phyloP scores from a whole-genome alignment of 1,140 invertebrate genomes.

The Ceratina japonica region DNA sequence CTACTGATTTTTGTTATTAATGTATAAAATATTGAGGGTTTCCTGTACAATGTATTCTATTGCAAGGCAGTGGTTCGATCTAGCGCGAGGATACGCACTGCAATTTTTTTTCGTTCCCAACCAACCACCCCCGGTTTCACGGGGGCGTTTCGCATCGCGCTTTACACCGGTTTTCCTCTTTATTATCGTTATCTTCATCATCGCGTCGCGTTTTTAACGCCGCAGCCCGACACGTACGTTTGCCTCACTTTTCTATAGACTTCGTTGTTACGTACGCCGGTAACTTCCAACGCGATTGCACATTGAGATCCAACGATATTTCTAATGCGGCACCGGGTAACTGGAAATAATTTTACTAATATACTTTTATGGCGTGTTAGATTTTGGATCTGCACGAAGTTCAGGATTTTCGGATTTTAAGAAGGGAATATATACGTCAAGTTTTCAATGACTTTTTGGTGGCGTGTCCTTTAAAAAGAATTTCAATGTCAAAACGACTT shows the following conservation, averaged over 20 bases:
- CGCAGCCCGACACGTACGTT: slow-evolving; percentile 36
- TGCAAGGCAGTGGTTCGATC: not conserved
- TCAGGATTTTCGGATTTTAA: too few relatives aligned
- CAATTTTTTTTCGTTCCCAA: not conserved
- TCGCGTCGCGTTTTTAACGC: slow-evolving; percentile 44
- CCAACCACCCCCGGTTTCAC: not conserved
- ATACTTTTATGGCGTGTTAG: too few relatives aligned
- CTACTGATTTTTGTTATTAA: too few relatives aligned
- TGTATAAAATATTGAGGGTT: not conserved
- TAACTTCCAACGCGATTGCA: slow-evolving; percentile 32
- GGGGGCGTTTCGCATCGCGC: slow-evolving; percentile 10
- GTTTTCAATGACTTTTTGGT: too few relatives aligned
- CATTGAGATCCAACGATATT: slow-evolving; percentile 38
- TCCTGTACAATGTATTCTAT: too few relatives aligned
- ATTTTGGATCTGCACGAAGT: too few relatives aligned
- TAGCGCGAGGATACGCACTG: not conserved
- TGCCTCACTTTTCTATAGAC: slow-evolving; percentile 57
- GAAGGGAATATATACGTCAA: not conserved
- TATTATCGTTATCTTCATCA: slow-evolving; percentile 63
- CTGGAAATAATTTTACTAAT: too few relatives aligned
- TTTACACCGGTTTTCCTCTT: slow-evolving; percentile 31
- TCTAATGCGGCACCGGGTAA: not conserved
- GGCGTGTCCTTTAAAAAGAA: not conserved
- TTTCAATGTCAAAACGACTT: not conserved
- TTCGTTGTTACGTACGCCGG: slow-evolving; percentile 12